Conservation (phyloP, 1,140 invertebrate species). For the Meteorus sp. region DNA sequence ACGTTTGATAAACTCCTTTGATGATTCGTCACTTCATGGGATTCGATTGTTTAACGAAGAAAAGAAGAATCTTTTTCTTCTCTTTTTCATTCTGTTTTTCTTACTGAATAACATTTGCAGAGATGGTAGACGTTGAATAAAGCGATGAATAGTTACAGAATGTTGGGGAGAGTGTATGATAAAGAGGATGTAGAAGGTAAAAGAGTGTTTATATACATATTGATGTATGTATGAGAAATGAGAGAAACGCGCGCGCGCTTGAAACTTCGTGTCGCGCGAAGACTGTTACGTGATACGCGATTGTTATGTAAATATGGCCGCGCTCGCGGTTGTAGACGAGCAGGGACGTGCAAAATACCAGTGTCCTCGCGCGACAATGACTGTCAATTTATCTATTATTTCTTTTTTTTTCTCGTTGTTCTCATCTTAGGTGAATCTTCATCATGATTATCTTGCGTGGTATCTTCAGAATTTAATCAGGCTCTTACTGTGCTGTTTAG, state of each 20-base stretch:
- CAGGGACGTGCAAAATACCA: constrained; percentile 40
- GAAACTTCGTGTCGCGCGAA: no score
- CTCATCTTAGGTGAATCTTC: constrained; percentile 41
- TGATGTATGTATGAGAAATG: constrained; percentile 31
- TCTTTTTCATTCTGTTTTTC: no score
- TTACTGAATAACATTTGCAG: no score
- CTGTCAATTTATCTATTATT: constrained; percentile 43
- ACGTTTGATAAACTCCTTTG: no score
- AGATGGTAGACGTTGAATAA: no score
- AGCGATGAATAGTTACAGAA: no score
- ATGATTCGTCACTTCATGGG: not conserved
- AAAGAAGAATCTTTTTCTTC: no score
- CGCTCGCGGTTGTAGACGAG: constrained; percentile 37
- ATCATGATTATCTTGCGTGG: no score
- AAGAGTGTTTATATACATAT: constrained; percentile 6
- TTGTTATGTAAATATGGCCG: constrained; percentile 57
- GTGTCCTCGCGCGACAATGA: constrained; percentile 39
- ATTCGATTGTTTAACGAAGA: not conserved
- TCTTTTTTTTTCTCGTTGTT: no score
- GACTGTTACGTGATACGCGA: constrained; percentile 54
- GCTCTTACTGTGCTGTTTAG: no score
- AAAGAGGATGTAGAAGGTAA: constrained; percentile 4
- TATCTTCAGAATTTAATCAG: no score
- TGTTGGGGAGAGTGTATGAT: not conserved
- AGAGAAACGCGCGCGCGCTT: constrained; percentile 39